Evolutionary conservation across 2,113 vertebrate genomes (phyloP).

Genomic region (Etia nguti): DNA sequence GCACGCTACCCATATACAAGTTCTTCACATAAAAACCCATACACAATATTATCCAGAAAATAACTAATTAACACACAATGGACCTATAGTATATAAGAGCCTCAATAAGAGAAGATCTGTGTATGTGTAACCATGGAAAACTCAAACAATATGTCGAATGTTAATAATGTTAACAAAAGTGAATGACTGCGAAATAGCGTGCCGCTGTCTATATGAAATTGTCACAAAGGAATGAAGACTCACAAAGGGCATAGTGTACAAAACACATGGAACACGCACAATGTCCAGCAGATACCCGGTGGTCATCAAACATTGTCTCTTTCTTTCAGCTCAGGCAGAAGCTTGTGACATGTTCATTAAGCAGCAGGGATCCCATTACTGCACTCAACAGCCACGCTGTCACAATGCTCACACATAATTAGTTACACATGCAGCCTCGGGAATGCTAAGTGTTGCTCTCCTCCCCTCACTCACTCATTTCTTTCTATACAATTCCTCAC

Average conservation of each 20-base stretch:
- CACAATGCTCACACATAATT: conserved; percentile 69
- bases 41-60: background rate
- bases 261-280: background rate
- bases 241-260: background rate
- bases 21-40: background rate
- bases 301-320: conserved; percentile 49
- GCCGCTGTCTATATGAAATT: background rate
- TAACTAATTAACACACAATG: background rate
- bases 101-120: background rate
- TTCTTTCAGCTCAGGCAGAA: conserved; percentile 50
- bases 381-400: conserved; percentile 61
- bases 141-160: background rate
- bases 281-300: background rate
- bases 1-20: background rate
- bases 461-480: conserved; percentile 31
- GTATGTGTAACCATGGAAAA: background rate
- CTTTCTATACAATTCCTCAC: conserved; percentile 22
- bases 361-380: conserved; percentile 67
- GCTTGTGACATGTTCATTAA: conserved; percentile 72
- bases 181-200: background rate
- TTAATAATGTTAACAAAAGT: background rate
- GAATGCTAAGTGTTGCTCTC: conserved; percentile 68
- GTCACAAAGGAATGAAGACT: background rate
- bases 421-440: conserved; percentile 62
- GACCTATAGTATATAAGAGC: background rate